Conservation (phyloP, 2,888 invertebrate species). For the Congeria kusceri region DNA sequence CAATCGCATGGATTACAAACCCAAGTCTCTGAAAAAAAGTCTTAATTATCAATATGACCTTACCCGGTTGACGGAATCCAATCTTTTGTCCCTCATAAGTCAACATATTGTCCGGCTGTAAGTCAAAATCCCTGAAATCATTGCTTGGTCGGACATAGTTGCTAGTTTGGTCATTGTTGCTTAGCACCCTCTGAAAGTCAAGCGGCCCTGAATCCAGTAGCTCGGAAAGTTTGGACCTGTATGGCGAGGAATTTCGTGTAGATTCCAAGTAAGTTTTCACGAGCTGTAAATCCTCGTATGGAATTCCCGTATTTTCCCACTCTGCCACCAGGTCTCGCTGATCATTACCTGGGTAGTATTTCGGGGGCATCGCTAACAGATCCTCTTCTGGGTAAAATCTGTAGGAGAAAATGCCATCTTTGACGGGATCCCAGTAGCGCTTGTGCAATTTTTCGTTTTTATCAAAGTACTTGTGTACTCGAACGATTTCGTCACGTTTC, state of each 20-base stretch:
- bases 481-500: slow-evolving; percentile 69
- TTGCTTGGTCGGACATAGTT: slow-evolving; percentile 1
- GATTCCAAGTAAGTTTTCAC: slow-evolving; percentile 41
- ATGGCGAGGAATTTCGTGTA: neutral
- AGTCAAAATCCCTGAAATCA: slow-evolving; percentile 20
- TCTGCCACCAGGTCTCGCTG: slow-evolving; percentile 13
- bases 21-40: too few relatives aligned
- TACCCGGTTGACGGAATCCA: too few relatives aligned
- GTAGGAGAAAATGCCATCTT: slow-evolving; percentile 42
- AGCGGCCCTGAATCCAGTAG: slow-evolving; percentile 10
- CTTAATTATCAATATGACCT: too few relatives aligned
- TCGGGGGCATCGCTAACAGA: slow-evolving; percentile 16
- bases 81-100: slow-evolving; percentile 15
- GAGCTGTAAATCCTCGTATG: slow-evolving; percentile 42
- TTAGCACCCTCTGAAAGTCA: neutral
- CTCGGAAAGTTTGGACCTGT: slow-evolving; percentile 40
- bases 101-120: slow-evolving; percentile 49
- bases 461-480: slow-evolving; percentile 73
- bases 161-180: neutral
- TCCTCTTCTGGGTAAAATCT: slow-evolving; percentile 51
- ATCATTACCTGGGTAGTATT: slow-evolving; percentile 1
- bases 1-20: too few relatives aligned
- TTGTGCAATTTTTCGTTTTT: slow-evolving; percentile 63
- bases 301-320: slow-evolving; percentile 53
- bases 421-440: slow-evolving; percentile 28